These are phyloP conservation scores for Parnassius smintheus DNA, from an alignment of 2,888 invertebrate species.

Conservation along the genomic window DNA sequence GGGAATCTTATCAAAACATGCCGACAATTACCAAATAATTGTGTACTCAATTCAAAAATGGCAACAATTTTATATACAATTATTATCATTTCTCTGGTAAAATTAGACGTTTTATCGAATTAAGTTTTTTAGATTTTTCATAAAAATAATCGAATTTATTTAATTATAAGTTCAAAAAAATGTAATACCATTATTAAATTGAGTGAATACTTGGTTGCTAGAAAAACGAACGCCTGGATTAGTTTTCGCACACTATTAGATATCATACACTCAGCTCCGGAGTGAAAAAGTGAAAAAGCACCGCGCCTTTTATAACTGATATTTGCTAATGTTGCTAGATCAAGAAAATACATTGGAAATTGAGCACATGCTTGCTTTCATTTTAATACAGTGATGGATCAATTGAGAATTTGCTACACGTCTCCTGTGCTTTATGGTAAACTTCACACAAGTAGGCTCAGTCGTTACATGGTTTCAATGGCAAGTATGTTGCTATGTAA, in stretches of 20 bases:
- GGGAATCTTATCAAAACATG: constrained; percentile 32
- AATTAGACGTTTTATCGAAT: too few species aligned
- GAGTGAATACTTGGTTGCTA: constrained; percentile 23
- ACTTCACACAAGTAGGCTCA: too few species aligned
- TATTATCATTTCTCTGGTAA: too few species aligned
- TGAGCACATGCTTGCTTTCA: too few species aligned
- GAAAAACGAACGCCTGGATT: constrained; percentile 46
- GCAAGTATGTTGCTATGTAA: too few species aligned
- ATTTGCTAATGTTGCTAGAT: background rate
- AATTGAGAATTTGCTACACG: too few species aligned
- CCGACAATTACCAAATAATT: constrained; percentile 3
- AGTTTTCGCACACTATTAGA: constrained; percentile 33
- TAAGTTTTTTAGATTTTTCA: too few species aligned
- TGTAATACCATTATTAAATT: constrained; percentile 32
- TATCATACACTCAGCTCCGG: constrained; percentile 11
- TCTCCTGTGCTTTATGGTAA: too few species aligned
- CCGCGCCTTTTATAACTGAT: background rate
- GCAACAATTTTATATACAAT: background rate
- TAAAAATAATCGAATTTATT: too few species aligned
- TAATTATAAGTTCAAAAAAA: background rate
- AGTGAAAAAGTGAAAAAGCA: background rate
- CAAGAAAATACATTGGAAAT: too few species aligned
- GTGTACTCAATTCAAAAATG: background rate
- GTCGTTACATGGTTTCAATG: too few species aligned
- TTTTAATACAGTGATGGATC: too few species aligned